Conservation (phyloP, 2,797 vertebrate species). For the Fistularia tabacaria region DNA sequence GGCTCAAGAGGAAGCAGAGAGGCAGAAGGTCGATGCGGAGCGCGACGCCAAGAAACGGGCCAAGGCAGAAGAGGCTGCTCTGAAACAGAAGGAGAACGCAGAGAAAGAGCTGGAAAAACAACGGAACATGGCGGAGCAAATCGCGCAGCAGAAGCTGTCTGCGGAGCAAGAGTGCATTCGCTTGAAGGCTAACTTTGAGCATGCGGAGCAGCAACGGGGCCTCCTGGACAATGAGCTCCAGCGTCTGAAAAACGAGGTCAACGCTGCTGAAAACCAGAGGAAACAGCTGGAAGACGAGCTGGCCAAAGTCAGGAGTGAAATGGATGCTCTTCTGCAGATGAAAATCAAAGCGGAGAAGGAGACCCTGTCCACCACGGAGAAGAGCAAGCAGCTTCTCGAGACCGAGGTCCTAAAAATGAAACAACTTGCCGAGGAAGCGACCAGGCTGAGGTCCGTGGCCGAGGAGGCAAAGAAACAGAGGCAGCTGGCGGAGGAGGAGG, state of each 20-base stretch:
- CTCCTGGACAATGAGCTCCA: constrained; percentile 89
- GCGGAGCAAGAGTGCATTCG: constrained; percentile 93
- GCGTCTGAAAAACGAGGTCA: constrained; percentile 85
- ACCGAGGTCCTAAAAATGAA: constrained; percentile 86
- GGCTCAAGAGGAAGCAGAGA: constrained; percentile 91
- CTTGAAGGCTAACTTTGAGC: constrained; percentile 87
- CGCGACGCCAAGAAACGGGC: constrained; percentile 85
- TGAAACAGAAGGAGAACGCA: constrained; percentile 88
- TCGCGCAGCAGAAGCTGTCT: constrained; percentile 84
- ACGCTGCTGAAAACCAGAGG: constrained; percentile 79
- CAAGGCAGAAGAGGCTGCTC: constrained; percentile 87
- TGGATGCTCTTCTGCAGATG: constrained; percentile 86
- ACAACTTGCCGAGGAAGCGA: constrained; percentile 89
- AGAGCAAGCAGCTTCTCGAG: constrained; percentile 92
- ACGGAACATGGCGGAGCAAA: constrained; percentile 83
- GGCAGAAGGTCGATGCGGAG: constrained; percentile 90
- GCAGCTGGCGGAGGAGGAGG: constrained; percentile 89
- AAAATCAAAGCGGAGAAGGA: constrained; percentile 85
- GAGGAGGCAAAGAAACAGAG: constrained; percentile 92
- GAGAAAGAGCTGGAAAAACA: constrained; percentile 92
- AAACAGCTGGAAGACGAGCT: constrained; percentile 88
- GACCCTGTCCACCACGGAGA: constrained; percentile 84
- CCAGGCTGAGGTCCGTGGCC: constrained; percentile 81
- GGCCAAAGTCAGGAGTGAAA: constrained; percentile 85
- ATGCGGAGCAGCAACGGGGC: constrained; percentile 86